Evolutionary conservation across 2,113 vertebrate genomes (phyloP).

Genomic region (Raja brachyura): DNA sequence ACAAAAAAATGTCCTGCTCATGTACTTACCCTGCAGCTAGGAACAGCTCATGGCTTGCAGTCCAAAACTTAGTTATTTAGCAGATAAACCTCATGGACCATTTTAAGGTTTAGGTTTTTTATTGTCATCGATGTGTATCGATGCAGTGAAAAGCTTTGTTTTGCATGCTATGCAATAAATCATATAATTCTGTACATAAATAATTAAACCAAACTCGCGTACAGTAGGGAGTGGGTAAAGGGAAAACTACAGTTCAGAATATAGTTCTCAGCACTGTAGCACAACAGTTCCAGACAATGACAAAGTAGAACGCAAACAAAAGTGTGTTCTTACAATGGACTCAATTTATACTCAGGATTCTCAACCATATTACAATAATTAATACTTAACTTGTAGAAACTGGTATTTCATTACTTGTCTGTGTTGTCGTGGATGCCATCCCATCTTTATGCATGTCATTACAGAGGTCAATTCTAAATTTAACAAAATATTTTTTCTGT

Average conservation of each 20-base stretch:
- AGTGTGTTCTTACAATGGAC: no score
- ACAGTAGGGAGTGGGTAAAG: no score
- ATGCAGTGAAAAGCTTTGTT: no score
- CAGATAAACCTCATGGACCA: neutral
- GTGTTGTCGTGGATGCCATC: neutral
- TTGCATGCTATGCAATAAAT: no score
- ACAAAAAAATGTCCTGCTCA: neutral
- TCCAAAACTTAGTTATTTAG: neutral
- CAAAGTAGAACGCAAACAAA: no score
- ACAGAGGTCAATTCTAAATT: neutral
- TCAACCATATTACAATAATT: neutral
- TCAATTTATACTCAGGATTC: neutral
- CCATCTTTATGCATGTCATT: no score
- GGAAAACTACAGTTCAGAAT: no score
- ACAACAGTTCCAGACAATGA: neutral
- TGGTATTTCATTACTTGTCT: neutral
- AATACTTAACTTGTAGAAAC: slow-evolving; percentile 11
- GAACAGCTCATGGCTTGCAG: neutral
- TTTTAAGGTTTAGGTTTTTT: neutral
- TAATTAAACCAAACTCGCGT: no score
- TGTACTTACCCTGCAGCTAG: neutral
- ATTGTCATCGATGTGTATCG: no score
- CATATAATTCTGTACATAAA: no score
- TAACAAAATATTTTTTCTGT: neutral
- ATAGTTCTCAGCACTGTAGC: no score